Evolutionary conservation across 2,797 vertebrate species (phyloP), one percentile per base, ranked within the genome.

Genomic region (Clamator glandarius): DNA sequence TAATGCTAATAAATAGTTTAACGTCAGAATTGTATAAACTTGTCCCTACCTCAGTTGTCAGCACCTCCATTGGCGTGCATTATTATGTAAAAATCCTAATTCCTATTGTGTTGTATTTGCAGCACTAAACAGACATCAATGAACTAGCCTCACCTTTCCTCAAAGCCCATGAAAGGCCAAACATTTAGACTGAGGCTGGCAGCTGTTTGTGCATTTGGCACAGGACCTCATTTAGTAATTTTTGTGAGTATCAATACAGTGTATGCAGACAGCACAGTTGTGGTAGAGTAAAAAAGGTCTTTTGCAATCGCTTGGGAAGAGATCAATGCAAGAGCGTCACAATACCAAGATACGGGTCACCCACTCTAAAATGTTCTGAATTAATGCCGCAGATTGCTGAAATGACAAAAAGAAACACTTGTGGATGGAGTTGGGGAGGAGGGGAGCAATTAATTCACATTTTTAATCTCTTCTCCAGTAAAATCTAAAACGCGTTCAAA

Each of bases 1-100:
- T 92, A 90, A 90, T 90, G 59, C 88, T 96, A 90, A 94, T 88
- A 84, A 93, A 93, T 95, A 70, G 51, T 88, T 92, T 84, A 85
- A 91, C 0, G 0, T 94, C 78, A 70, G 48, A 31, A 17, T 31
- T 57, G 58, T 89, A 85, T 90, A 90, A 96, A 96, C 75, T 90
- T 89, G 36, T 68, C 68, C 39, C 39, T 89, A 35, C 28, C 36
- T 92, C 72, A 58, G 36, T 80, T 90, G 77, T 93, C 86, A 95
- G 46, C 87, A 92, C 87, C 81, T 89, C 75, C 75, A 35, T 5
- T 80, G 41, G 39, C 68, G 41, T 89, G 54, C 54, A 16, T 72
- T 91, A 63, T 74, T 83, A 48, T 36, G 41, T 44, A 87, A 90
- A 67, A 94, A 80, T 85, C 57, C 57, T 64, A 80, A 89, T 87